A percentile compares a stretch with the other conserved stretches of the same genome.
Conservation (phyloP, 2,888 invertebrate genomes). For the Trichogramma evanescens region DNA sequence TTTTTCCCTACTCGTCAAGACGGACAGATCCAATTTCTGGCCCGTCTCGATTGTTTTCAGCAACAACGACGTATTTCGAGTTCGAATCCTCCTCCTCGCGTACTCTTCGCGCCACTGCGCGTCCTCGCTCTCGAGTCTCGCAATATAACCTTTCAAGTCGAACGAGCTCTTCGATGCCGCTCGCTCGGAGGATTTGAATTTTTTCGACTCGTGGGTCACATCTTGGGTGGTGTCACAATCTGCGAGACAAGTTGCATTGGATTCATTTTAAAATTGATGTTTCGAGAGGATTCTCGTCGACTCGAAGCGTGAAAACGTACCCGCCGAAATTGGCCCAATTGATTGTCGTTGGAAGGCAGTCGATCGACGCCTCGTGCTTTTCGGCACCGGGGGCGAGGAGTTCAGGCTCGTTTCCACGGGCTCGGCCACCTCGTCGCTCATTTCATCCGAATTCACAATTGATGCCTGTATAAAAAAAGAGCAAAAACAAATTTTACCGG, state of each 20-base stretch:
- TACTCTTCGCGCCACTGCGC: constrained; percentile 30
- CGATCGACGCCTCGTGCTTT: constrained; percentile 31
- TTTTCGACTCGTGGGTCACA: constrained; percentile 6
- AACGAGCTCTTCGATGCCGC: constrained; percentile 20
- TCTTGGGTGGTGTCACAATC: constrained; percentile 14
- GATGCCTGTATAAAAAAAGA: too few relatives aligned
- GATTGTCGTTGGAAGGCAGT: constrained; percentile 27
- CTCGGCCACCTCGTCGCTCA: neutral
- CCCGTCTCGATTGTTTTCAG: constrained; percentile 2
- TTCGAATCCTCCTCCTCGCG: constrained; percentile 22
- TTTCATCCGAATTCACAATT: too few relatives aligned
- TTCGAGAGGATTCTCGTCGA: too few relatives aligned
- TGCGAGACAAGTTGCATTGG: neutral
- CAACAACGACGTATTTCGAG: constrained; percentile 18
- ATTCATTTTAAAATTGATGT: too few relatives aligned
- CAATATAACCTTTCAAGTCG: constrained; percentile 30
- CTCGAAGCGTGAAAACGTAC: too few relatives aligned
- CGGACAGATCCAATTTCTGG: constrained; percentile 10
- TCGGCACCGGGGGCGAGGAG: neutral
- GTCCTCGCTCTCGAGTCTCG: constrained; percentile 29
- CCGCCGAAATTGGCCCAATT: neutral
- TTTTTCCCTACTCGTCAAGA: constrained; percentile 15
- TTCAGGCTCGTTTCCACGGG: neutral
- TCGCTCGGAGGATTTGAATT: constrained; percentile 4
- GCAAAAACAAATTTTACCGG: too few relatives aligned